Conservation (phyloP, 64 coral and sea anemone genomes). For the Trachythela sp. region DNA sequence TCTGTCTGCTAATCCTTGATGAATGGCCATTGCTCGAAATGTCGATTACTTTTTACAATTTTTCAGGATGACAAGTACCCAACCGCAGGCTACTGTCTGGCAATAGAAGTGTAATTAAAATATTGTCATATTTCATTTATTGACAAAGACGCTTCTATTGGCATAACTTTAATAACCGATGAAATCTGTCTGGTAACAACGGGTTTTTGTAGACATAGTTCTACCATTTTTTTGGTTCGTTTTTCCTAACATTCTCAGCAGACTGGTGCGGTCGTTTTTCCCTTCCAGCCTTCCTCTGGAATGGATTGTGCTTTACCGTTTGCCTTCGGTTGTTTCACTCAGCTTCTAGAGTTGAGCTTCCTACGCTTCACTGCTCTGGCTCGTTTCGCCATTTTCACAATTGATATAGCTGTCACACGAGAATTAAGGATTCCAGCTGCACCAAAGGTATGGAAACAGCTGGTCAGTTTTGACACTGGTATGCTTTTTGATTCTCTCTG, state of each 20-base stretch:
- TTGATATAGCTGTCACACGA: neutral
- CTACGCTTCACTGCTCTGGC: neutral
- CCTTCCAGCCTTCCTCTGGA: neutral
- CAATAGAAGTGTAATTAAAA: neutral
- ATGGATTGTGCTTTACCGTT: neutral
- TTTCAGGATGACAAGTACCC: neutral
- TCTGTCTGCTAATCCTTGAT: neutral
- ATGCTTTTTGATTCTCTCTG: neutral
- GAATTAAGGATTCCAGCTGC: neutral
- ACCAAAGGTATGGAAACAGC: neutral
- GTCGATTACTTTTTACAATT: neutral
- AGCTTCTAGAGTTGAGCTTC: neutral
- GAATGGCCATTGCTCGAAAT: neutral
- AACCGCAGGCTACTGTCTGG: neutral
- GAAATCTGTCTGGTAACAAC: neutral
- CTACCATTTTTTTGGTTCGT: constrained; percentile 11
- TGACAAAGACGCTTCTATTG: neutral
- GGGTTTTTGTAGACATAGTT: constrained; percentile 7
- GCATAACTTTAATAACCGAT: neutral
- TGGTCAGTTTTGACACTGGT: constrained; percentile 5
- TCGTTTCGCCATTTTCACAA: neutral
- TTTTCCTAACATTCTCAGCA: neutral
- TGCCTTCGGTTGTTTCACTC: constrained; percentile 1
- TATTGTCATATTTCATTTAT: neutral
- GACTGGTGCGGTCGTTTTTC: neutral